Conservation (phyloP, 1,140 invertebrate genomes). For the Drepana arcuata region DNA sequence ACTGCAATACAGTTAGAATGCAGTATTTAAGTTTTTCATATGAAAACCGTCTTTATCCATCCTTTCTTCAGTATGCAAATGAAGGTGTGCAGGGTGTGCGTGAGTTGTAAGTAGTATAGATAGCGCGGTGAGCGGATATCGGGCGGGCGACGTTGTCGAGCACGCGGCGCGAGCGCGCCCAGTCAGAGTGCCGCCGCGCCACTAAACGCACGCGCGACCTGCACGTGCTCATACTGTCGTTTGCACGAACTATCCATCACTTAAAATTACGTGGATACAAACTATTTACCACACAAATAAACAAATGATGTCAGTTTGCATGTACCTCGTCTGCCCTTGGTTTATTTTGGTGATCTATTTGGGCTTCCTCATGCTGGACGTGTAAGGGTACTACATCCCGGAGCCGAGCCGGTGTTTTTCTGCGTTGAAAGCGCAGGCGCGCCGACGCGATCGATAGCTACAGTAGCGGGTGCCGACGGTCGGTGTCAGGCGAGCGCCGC, state of each 20-base stretch:
- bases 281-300: slow-evolving; percentile 14
- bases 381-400: slow-evolving; percentile 31
- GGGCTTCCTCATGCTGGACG: slow-evolving; percentile 68
- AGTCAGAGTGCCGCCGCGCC: slow-evolving; percentile 69
- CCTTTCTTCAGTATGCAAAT: slow-evolving; percentile 44
- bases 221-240: slow-evolving; percentile 38
- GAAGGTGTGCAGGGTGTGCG: slow-evolving; percentile 46
- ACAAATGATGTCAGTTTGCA: slow-evolving; percentile 64
- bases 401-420: slow-evolving; percentile 9
- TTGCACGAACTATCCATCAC: slow-evolving; percentile 33
- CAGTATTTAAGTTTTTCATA: too few relatives aligned
- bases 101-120: slow-evolving; percentile 34
- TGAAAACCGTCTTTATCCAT: too few relatives aligned
- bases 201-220: slow-evolving; percentile 54
- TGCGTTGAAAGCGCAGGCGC: slow-evolving; percentile 46
- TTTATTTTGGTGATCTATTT: slow-evolving; percentile 69
- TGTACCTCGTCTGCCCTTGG: slow-evolving; percentile 69
- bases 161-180: slow-evolving; percentile 61
- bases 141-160: slow-evolving; percentile 45
- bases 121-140: slow-evolving; percentile 52
- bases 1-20: too few relatives aligned
- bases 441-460: slow-evolving; percentile 48
- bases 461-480: slow-evolving; percentile 16
- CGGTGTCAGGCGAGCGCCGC: slow-evolving; percentile 30
- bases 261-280: slow-evolving; percentile 22